Base-by-base conservation (phyloP, 2,113 vertebrate genomes). In the Tragelaphus imberbis region DNA sequence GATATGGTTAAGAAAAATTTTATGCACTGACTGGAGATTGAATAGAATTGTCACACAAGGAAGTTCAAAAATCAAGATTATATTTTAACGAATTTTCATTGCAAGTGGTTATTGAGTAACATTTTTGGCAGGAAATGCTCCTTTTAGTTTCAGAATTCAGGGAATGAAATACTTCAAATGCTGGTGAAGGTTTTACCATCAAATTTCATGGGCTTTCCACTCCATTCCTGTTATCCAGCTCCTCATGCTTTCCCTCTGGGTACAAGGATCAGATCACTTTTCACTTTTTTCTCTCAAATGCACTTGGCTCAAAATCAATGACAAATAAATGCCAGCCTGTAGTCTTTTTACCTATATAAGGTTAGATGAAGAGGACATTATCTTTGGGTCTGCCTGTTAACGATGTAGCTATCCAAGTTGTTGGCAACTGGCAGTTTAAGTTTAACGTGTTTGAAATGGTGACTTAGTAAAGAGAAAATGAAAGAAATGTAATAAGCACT, bases 241-340 rank as follows among this genome's bases (percentile, higher is more conserved):
- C 12, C 25, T 98, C n/a, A 23, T 92, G 17, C n/a, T 97, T 90
- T 44, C 15, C 56, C 51, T 84, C 14, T 90, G 63, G n/a, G 12
- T 53, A 61, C 71, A 84, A 75, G 55, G 49, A 88, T 36, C 84
- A 95, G 95, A 97, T 98, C 97, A 94, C 2, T 63, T 17, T 82
- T 86, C 44, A 89, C 33, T 79, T 90, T 90, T 95, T 93, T 51
- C 75, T 89, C 36, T 80, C 27, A 84, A 36, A n/a, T 63, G 55
- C 59, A 6, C 90, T 88, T 56, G 16, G 16, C 11, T 77, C 7
- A 36, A 90, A 94, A 90, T 68, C 49, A 91, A 13, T 91, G 61
- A 11, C 4, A 89, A 86, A 63, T 71, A 56, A 87, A 65, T n/a
- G 25, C 21, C 25, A 81, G 23, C 2, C 13, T 56, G 11, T n/a